phyloP scores from a whole-genome alignment of 2,797 vertebrate species.

The Mycteria americana region DNA sequence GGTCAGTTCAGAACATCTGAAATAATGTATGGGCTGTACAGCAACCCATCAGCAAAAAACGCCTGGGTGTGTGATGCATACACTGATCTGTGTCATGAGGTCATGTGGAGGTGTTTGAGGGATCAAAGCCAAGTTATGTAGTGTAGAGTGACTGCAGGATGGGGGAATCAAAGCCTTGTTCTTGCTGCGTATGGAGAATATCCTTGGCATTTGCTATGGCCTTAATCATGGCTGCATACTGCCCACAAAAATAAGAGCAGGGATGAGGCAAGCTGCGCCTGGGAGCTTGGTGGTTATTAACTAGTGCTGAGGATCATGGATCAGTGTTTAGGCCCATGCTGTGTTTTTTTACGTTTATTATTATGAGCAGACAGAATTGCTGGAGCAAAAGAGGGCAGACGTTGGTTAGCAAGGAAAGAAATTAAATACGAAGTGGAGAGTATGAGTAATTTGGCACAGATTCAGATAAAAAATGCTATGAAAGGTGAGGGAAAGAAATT shows the following conservation, averaged over 20 bases:
- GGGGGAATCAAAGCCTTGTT: background rate
- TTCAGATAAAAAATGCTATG: background rate
- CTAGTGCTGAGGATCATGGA: background rate
- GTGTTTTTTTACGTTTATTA: background rate
- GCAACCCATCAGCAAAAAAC: background rate
- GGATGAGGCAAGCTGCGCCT: background rate
- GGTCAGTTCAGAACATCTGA: background rate
- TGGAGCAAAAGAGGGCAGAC: background rate
- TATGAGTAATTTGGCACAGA: background rate
- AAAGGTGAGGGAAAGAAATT: background rate
- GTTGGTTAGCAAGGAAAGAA: background rate
- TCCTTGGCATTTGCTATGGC: background rate
- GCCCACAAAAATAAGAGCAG: background rate
- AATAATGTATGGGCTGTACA: fast-evolving
- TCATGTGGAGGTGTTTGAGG: fast-evolving
- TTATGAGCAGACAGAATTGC: background rate
- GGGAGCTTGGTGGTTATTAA: background rate
- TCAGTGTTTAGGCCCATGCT: background rate
- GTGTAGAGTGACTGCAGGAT: background rate
- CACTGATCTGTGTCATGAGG: background rate
- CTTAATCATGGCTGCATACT: background rate
- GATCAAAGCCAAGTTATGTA: background rate
- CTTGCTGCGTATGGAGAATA: background rate
- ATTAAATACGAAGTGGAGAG: background rate
- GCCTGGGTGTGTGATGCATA: background rate